These are phyloP conservation scores for Drosophila niveifrons DNA, from an alignment of 2,888 invertebrate species.

Conservation along the genomic window DNA sequence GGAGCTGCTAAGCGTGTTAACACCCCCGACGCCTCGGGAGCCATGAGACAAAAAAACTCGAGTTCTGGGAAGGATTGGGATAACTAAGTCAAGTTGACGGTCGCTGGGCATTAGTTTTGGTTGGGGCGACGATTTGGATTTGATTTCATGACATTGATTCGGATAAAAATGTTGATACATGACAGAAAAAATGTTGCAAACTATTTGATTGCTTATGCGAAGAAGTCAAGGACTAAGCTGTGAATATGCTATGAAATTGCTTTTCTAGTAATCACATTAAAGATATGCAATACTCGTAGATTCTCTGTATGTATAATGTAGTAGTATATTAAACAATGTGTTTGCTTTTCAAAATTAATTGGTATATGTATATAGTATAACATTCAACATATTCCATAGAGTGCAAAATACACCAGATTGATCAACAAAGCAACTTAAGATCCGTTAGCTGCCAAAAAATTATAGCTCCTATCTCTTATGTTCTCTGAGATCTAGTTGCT, in stretches of 20 bases:
- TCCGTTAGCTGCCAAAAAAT: too few species aligned
- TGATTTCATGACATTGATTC: constrained; percentile 16
- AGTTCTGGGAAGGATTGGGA: not conserved
- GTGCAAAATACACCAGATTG: too few species aligned
- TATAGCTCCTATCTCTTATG: too few species aligned
- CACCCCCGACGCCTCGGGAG: not conserved
- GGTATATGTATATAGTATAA: too few species aligned
- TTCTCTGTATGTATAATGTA: too few species aligned
- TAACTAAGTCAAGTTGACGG: constrained; percentile 9
- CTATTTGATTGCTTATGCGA: not conserved
- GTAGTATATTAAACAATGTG: too few species aligned
- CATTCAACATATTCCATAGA: too few species aligned
- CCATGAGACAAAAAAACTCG: not conserved
- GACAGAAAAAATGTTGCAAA: not conserved
- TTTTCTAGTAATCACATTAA: not conserved
- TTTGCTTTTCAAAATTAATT: too few species aligned
- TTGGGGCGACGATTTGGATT: constrained; percentile 6
- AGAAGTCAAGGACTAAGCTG: not conserved
- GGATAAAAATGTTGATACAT: constrained; percentile 7
- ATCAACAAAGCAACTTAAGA: too few species aligned
- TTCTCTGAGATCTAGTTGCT: too few species aligned
- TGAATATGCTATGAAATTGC: not conserved
- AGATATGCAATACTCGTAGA: too few species aligned
- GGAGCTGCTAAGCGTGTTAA: constrained; percentile 1
- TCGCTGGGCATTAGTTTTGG: constrained; percentile 5